Percentiles rank a stretch among this genome's conserved stretches.
Evolutionary conservation across 2,888 invertebrate species (phyloP).

Genomic region (Oegoconia quadripuncta): DNA sequence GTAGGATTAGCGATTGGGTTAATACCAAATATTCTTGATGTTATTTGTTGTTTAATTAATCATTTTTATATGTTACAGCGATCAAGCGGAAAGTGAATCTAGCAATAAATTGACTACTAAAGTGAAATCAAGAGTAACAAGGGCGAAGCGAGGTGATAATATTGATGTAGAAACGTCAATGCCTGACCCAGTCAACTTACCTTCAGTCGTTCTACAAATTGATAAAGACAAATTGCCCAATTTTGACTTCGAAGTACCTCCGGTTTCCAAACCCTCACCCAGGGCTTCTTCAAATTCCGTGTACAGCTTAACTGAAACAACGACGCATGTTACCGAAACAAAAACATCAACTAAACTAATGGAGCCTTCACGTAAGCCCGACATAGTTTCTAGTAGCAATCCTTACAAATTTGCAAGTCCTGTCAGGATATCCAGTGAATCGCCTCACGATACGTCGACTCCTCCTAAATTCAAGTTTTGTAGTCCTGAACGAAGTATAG

Average conservation of each 20-base stretch:
- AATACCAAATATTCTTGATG: too few relatives aligned
- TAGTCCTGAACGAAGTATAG: slow-evolving; percentile 40
- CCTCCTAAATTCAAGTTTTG: slow-evolving; percentile 42
- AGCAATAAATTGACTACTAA: slow-evolving; percentile 42
- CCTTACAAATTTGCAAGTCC: slow-evolving; percentile 50
- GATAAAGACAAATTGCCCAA: slow-evolving; percentile 53
- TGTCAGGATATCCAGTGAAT: slow-evolving; percentile 35
- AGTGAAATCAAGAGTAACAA: slow-evolving; percentile 45
- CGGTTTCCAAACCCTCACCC: slow-evolving; percentile 8
- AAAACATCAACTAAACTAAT: slow-evolving; percentile 5
- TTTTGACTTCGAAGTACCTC: slow-evolving; percentile 37
- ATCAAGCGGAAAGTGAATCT: slow-evolving; percentile 23
- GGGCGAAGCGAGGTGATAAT: slow-evolving; percentile 32
- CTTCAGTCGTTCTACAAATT: slow-evolving; percentile 46
- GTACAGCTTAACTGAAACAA: slow-evolving; percentile 1
- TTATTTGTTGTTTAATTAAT: too few relatives aligned
- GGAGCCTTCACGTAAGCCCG: slow-evolving; percentile 26
- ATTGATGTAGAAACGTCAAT: slow-evolving; percentile 22
- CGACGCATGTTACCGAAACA: slow-evolving; percentile 1
- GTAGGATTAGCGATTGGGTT: too few relatives aligned
- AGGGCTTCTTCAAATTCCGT: neutral
- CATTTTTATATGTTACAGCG: slow-evolving; percentile 33
- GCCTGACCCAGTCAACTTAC: slow-evolving; percentile 38
- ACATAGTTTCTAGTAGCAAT: slow-evolving; percentile 25
- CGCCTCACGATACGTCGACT: slow-evolving; percentile 17